Conservation (phyloP, 2,888 invertebrate species). For the Melipona bicolor region DNA sequence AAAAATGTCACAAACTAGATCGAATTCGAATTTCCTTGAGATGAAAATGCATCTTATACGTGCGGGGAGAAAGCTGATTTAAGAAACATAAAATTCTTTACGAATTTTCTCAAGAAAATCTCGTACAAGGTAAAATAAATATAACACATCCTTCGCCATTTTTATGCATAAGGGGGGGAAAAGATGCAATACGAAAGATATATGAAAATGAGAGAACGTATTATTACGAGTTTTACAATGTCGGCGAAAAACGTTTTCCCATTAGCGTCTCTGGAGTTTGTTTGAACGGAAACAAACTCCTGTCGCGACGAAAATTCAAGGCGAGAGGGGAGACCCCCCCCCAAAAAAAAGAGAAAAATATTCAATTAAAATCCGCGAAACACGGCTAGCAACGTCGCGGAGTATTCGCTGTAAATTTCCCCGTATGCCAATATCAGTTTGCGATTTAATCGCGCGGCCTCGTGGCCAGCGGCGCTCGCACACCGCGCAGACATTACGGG, state of each 20-base stretch:
- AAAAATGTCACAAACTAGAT: too few species aligned
- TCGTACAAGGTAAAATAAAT: too few species aligned
- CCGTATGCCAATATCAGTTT: constrained; percentile 69
- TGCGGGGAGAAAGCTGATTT: too few species aligned
- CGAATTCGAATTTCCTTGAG: too few species aligned
- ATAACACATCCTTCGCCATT: not conserved
- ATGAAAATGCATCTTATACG: too few species aligned
- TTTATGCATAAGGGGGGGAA: not conserved
- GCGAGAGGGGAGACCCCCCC: not conserved
- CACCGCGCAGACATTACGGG: constrained; percentile 40
- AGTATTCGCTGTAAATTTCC: constrained; percentile 61
- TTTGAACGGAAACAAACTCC: not conserved
- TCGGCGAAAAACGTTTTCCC: not conserved
- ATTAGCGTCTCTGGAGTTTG: not conserved
- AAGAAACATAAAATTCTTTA: not conserved
- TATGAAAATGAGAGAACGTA: not conserved
- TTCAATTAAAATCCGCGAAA: constrained; percentile 52
- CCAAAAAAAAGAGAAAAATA: not conserved
- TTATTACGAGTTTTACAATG: not conserved
- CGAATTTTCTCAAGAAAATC: not conserved
- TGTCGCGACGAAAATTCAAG: not conserved
- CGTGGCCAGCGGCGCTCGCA: constrained; percentile 4
- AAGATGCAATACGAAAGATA: not conserved
- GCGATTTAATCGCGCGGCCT: constrained; percentile 57
- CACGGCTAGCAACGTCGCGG: constrained; percentile 33